Conservation (phyloP, 2,113 vertebrate species). For the Passer montanus region DNA sequence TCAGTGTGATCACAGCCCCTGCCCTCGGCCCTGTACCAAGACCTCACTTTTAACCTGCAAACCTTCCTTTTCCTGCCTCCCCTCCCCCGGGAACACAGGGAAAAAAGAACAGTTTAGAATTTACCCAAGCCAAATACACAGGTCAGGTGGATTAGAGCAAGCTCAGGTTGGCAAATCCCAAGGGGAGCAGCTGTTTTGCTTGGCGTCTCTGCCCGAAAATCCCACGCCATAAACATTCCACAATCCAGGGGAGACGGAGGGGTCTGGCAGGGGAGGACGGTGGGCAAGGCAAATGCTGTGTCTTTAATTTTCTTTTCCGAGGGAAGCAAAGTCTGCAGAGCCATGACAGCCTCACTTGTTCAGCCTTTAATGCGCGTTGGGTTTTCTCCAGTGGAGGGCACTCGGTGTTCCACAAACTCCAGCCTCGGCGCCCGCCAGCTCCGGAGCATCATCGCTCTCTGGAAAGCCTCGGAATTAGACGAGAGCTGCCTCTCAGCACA, state of each 20-base stretch:
- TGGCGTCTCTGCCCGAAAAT: background rate
- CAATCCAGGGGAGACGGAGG: background rate
- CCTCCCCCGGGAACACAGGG: background rate
- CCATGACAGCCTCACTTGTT: slow-evolving; percentile 80
- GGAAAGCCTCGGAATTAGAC: slow-evolving; percentile 77
- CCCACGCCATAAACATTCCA: background rate
- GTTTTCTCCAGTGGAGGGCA: slow-evolving; percentile 86
- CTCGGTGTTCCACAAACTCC: slow-evolving; percentile 79
- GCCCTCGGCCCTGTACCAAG: accelerated
- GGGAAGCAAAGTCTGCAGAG: slow-evolving; percentile 73
- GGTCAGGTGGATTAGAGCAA: background rate
- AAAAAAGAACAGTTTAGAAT: background rate
- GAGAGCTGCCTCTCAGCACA: slow-evolving; percentile 77
- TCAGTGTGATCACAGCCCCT: background rate
- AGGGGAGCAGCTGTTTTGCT: background rate
- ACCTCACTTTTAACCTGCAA: background rate
- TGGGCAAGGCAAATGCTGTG: slow-evolving; percentile 62
- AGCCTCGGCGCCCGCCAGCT: slow-evolving; percentile 75
- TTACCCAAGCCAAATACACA: background rate
- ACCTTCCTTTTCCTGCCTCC: background rate
- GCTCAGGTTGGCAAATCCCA: background rate
- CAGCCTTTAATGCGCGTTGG: slow-evolving; percentile 74
- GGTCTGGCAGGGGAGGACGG: background rate
- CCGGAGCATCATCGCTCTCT: slow-evolving; percentile 78
- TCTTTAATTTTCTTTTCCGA: slow-evolving; percentile 80